Percentiles rank a stretch among this genome's conserved stretches.
Evolutionary conservation across 1,140 invertebrate species (phyloP).

Genomic region (Nomia melanderi): DNA sequence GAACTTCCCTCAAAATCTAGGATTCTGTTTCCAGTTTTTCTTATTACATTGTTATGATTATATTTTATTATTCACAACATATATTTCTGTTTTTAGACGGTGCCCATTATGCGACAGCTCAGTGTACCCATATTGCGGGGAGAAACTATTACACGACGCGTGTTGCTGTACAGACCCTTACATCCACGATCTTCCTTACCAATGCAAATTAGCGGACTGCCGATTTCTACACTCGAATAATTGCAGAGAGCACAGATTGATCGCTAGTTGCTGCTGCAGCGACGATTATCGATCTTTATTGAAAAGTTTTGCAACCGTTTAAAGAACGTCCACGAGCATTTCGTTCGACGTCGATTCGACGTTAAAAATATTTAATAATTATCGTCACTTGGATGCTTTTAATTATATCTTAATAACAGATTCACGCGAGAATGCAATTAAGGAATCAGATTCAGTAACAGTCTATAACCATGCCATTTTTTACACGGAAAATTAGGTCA

Average conservation of each 20-base stretch:
- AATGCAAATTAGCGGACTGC: constrained; percentile 86
- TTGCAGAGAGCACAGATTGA: constrained; percentile 86
- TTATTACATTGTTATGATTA: not conserved
- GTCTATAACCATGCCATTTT: not conserved
- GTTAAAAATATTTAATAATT: too few relatives aligned
- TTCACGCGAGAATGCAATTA: not conserved
- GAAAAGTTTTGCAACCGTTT: constrained; percentile 27
- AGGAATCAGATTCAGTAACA: not conserved
- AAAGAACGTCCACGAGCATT: too few relatives aligned
- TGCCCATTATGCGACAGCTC: constrained; percentile 89
- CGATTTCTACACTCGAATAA: constrained; percentile 87
- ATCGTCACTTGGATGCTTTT: not conserved
- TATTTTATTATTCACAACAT: not conserved
- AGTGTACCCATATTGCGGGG: constrained; percentile 87
- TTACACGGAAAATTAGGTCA: constrained; percentile 20
- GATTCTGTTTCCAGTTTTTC: too few relatives aligned
- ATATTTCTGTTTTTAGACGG: constrained; percentile 51
- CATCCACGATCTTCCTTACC: constrained; percentile 78
- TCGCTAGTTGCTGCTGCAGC: constrained; percentile 87
- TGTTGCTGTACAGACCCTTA: constrained; percentile 84
- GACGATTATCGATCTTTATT: constrained; percentile 72
- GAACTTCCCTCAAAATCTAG: too few relatives aligned
- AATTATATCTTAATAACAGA: not conserved
- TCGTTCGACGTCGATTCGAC: too few relatives aligned
- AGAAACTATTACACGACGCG: constrained; percentile 87